Conservation (phyloP, 1,140 invertebrate species). For the Diorhabda elongata region DNA sequence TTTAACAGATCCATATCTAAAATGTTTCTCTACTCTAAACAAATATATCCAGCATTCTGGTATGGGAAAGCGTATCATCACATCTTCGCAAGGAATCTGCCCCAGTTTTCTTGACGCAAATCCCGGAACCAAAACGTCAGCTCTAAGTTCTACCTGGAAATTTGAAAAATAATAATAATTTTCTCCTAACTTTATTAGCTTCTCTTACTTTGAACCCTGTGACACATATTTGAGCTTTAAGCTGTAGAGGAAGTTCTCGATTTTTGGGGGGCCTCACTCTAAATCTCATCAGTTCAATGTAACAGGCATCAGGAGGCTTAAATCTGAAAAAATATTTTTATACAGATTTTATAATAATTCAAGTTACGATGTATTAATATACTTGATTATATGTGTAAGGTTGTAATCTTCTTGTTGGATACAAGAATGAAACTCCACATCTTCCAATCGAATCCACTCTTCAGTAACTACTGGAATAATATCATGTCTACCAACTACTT, state of each 20-base stretch:
- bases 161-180: slow-evolving; percentile 9
- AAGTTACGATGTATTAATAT: background rate
- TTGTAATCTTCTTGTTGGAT: slow-evolving; percentile 91
- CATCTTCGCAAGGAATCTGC: slow-evolving; percentile 95
- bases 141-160: slow-evolving; percentile 79
- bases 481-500: slow-evolving; percentile 97
- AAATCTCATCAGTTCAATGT: slow-evolving; percentile 96
- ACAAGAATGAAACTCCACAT: slow-evolving; percentile 90
- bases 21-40: slow-evolving; percentile 97
- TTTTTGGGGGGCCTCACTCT: slow-evolving; percentile 93
- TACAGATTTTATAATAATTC: background rate
- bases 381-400: slow-evolving; percentile 87
- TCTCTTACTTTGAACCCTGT: slow-evolving; percentile 71
- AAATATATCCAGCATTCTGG: slow-evolving; percentile 99
- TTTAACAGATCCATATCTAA: slow-evolving; percentile 98
- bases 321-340: slow-evolving; percentile 60
- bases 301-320: slow-evolving; percentile 97
- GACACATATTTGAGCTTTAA: slow-evolving; percentile 82
- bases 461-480: slow-evolving; percentile 99
- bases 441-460: slow-evolving; percentile 97
- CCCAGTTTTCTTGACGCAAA: slow-evolving; percentile 92
- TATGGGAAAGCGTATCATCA: slow-evolving; percentile 93
- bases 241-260: slow-evolving; percentile 92
- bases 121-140: slow-evolving; percentile 93
- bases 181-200: background rate